Percentiles rank a stretch among this genome's conserved stretches.
phyloP scores from a whole-genome alignment of 2,888 invertebrate species.

The Zhuqinia jingwanae region DNA sequence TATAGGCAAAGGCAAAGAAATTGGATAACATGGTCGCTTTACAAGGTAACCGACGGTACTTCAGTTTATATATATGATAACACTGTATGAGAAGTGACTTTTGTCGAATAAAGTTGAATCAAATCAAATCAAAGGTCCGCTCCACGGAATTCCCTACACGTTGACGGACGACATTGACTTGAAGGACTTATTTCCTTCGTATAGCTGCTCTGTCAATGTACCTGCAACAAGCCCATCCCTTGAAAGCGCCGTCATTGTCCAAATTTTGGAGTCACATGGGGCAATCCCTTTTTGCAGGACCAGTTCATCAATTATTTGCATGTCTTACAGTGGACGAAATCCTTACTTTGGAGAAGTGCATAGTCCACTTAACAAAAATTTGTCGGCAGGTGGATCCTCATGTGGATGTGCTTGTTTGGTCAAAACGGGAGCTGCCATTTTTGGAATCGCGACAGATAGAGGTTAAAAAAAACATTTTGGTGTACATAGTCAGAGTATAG shows the following conservation, averaged over 20 bases:
- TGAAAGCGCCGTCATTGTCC: slow-evolving; percentile 68
- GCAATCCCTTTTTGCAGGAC: slow-evolving; percentile 81
- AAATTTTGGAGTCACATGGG: slow-evolving; percentile 79
- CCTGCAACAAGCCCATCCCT: slow-evolving; percentile 46
- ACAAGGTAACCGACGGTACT: no score
- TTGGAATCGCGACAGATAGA: slow-evolving; percentile 75
- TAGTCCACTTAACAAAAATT: slow-evolving; percentile 71
- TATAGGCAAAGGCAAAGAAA: slow-evolving; percentile 74
- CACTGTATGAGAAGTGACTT: no score
- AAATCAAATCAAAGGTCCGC: slow-evolving; percentile 79
- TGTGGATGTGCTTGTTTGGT: slow-evolving; percentile 74
- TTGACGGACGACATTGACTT: slow-evolving; percentile 80
- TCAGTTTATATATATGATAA: no score
- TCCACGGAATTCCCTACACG: slow-evolving; percentile 80
- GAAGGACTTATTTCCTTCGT: slow-evolving; percentile 79
- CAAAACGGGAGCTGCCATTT: slow-evolving; percentile 71
- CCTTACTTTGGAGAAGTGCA: slow-evolving; percentile 76
- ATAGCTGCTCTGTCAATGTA: slow-evolving; percentile 56
- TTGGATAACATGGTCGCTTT: slow-evolving; percentile 73
- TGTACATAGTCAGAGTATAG: no score
- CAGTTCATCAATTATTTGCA: slow-evolving; percentile 80
- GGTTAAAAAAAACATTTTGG: no score
- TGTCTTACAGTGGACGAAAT: slow-evolving; percentile 76
- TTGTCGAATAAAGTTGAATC: no score
- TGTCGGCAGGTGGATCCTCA: slow-evolving; percentile 75